A percentile compares a stretch with the other conserved stretches of the same genome.
Evolutionary conservation across 1,140 invertebrate species (phyloP).

Genomic region (Neelides sp.): DNA sequence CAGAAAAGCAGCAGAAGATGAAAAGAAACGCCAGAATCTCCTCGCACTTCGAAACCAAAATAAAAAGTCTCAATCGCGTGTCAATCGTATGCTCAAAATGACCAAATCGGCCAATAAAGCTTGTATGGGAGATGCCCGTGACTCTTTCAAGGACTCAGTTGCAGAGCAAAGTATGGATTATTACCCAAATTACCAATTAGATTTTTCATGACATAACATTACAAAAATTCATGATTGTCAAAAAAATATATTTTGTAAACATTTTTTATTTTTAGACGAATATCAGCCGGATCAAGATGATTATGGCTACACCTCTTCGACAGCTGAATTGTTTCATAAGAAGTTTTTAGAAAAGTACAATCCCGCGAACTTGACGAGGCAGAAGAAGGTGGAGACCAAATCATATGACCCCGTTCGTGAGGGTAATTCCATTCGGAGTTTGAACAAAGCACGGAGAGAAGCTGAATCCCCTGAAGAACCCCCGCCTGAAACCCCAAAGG

Average conservation of each 20-base stretch:
- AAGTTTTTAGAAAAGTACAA: slow-evolving; percentile 73
- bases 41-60: slow-evolving; percentile 57
- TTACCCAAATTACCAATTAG: background rate
- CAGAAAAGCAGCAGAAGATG: slow-evolving; percentile 48
- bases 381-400: slow-evolving; percentile 25
- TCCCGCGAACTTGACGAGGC: slow-evolving; percentile 38
- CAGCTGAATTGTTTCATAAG: slow-evolving; percentile 62
- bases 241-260: background rate
- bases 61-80: slow-evolving; percentile 44
- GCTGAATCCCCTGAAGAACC: background rate
- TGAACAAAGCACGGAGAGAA: no score
- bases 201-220: background rate
- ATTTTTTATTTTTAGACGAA: slow-evolving; percentile 38
- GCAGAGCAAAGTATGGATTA: slow-evolving; percentile 44
- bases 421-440: slow-evolving; percentile 8
- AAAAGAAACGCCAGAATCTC: slow-evolving; percentile 51
- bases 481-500: slow-evolving; percentile 37
- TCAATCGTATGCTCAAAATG: slow-evolving; percentile 54
- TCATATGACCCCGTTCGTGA: slow-evolving; percentile 25
- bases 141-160: slow-evolving; percentile 59
- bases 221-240: slow-evolving; percentile 1
- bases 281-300: slow-evolving; percentile 79
- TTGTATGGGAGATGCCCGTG: slow-evolving; percentile 64
- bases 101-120: slow-evolving; percentile 80
- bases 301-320: slow-evolving; percentile 73